A percentile compares a stretch with the other conserved stretches of the same genome.
Evolutionary conservation across 1,140 invertebrate species (phyloP).

Genomic region (Caenorhabditis latens): DNA sequence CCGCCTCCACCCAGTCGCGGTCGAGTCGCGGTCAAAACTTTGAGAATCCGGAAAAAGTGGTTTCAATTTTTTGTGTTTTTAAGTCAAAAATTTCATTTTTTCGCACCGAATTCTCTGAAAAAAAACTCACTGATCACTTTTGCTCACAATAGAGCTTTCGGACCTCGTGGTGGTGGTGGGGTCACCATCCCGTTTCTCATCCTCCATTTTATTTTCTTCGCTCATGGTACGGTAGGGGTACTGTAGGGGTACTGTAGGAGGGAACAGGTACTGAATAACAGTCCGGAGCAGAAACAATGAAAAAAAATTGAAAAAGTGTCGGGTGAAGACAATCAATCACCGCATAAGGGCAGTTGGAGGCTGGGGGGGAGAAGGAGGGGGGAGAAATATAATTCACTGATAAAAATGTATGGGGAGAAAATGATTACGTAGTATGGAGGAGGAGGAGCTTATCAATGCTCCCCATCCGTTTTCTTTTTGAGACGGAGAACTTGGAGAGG

Average conservation of each 20-base stretch:
- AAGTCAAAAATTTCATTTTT: too few relatives aligned
- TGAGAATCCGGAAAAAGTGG: too few relatives aligned
- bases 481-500: too few relatives aligned
- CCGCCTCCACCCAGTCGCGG: too few relatives aligned
- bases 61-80: too few relatives aligned
- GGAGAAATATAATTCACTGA: slow-evolving; percentile 30
- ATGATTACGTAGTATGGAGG: slow-evolving; percentile 15
- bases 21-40: too few relatives aligned
- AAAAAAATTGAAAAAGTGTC: neutral
- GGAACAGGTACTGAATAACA: too few relatives aligned
- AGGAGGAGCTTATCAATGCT: neutral
- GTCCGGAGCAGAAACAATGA: neutral
- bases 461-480: neutral
- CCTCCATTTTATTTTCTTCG: neutral
- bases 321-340: neutral
- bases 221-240: neutral
- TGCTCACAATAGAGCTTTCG: neutral
- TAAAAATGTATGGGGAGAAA: neutral
- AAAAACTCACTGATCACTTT: slow-evolving; percentile 23
- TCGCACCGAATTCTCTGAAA: too few relatives aligned
- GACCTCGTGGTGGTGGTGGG: neutral
- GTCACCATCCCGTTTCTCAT: neutral
- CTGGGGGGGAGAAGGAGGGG: too few relatives aligned
- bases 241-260: neutral
- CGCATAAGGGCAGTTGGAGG: neutral